phyloP scores from a whole-genome alignment of 2,113 vertebrate genomes.

The Perca flavescens region DNA sequence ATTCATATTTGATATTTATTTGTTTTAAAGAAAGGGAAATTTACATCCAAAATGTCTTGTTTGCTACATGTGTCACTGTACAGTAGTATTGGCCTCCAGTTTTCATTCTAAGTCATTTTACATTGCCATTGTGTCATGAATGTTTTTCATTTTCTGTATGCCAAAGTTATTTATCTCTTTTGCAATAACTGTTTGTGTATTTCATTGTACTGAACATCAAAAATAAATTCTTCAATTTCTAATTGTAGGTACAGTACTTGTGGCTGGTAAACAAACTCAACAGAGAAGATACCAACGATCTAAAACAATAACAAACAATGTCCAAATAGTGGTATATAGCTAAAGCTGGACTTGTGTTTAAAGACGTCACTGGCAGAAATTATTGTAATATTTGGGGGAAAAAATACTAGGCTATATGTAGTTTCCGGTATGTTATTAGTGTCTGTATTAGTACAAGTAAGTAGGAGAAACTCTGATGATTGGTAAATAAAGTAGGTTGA shows the following conservation, averaged over 20 bases:
- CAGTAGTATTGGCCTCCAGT: conserved; percentile 44
- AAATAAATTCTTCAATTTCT: conserved; percentile 76
- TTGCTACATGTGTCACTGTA: conserved; percentile 58
- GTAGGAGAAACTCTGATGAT: not conserved
- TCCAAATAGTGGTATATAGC: not conserved
- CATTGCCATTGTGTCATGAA: conserved; percentile 52
- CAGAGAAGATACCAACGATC: not conserved
- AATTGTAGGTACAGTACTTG: not conserved
- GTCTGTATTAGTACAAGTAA: not conserved
- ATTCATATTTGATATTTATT: conserved; percentile 76
- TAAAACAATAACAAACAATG: not conserved
- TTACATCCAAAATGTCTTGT: conserved; percentile 51
- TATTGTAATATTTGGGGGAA: not conserved
- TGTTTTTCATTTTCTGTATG: conserved; percentile 85
- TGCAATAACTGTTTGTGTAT: conserved; percentile 84
- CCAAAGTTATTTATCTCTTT: conserved; percentile 90
- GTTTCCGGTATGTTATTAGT: not conserved
- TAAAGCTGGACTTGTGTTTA: not conserved
- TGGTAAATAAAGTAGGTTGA: not conserved
- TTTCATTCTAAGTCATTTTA: conserved; percentile 51
- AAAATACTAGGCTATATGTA: not conserved
- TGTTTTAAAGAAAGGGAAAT: conserved; percentile 67
- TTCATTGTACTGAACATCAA: conserved; percentile 63
- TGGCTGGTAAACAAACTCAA: not conserved
- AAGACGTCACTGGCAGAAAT: not conserved